Base-by-base conservation (phyloP, 2,113 vertebrate genomes). In the Pangasianodon hypophthalmus region DNA sequence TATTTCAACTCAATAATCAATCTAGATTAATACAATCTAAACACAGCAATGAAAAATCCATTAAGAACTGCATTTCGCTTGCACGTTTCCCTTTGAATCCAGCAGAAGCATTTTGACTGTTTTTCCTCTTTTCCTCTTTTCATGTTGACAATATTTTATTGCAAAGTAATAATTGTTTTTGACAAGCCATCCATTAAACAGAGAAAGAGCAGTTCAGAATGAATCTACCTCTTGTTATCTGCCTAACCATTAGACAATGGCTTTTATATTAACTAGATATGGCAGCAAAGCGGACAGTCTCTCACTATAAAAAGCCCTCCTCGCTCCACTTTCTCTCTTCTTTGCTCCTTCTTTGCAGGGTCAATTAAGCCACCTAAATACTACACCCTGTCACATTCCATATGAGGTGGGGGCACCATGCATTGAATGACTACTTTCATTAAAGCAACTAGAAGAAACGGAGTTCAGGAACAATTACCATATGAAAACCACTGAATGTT, bases 301-400 rank as follows among this genome's bases (percentile, higher is more conserved):
- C 80, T 62, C 37, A 46, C 46, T 67, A 84, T 85, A 92, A 86
- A 84, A 88, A 92, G 83, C 62, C 80, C n/a, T 71, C 64, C 82
- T 60, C n/a, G 24, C 73, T 50, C 77, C 89, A 90, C 90, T 91
- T 75, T 91, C 91, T 88, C 92, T 48, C 81, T 77, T 86, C 89
- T 54, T 29, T 88, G 75, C 52, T 48, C 80, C 67, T 89, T 90
- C 91, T 91, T 85, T 86, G 58, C 58, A 87, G 90, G 84, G 90
- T 91, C 90, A 91, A 92, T 91, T 91, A 92, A 87, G 88, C 84
- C 87, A 3, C 19, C 41, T 91, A 90, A 90, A 88, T 86, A 90
- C 75, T 84, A 87, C 88, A 88, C 84, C 69, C 90, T 92, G 91
- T 90, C 91, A 91, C 91, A 92, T 91, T 92, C 92, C 90, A 89